Conservation (phyloP, 2,797 vertebrate genomes). For the Thunnus albacares region DNA sequence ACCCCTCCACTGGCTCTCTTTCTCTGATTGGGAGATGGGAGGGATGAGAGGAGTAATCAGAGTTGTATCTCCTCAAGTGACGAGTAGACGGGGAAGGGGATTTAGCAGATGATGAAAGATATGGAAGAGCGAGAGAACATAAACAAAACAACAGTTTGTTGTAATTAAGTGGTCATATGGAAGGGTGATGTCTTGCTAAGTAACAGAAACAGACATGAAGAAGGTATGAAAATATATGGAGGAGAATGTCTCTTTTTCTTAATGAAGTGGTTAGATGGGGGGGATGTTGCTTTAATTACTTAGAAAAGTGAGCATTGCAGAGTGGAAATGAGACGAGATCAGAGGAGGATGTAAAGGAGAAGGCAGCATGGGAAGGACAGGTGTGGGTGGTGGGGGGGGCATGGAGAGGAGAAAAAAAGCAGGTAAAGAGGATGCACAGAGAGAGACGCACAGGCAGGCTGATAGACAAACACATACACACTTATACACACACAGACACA, state of each 20-base stretch:
- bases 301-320: slow-evolving; percentile 31
- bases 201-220: slow-evolving; percentile 4
- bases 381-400: not conserved
- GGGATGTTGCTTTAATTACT: slow-evolving; percentile 25
- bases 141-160: slow-evolving; percentile 33
- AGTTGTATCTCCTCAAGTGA: slow-evolving; percentile 46
- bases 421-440: slow-evolving; percentile 12
- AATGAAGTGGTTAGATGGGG: slow-evolving; percentile 16
- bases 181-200: not conserved
- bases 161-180: slow-evolving; percentile 42
- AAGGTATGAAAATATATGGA: not conserved
- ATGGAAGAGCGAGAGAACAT: slow-evolving; percentile 23
- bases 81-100: slow-evolving; percentile 31
- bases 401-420: not conserved
- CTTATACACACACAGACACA: slow-evolving; percentile 29
- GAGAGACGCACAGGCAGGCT: slow-evolving; percentile 23
- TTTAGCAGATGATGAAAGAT: slow-evolving; percentile 33
- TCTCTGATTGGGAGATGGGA: slow-evolving; percentile 54
- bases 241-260: not conserved
- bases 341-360: slow-evolving; percentile 19
- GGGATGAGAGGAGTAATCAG: slow-evolving; percentile 60
- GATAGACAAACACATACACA: slow-evolving; percentile 31
- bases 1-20: slow-evolving; percentile 29
- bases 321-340: slow-evolving; percentile 22
- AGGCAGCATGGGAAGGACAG: slow-evolving; percentile 8